Evolutionary conservation across 2,797 vertebrate species (phyloP).

Genomic region (Prunella strophiata): DNA sequence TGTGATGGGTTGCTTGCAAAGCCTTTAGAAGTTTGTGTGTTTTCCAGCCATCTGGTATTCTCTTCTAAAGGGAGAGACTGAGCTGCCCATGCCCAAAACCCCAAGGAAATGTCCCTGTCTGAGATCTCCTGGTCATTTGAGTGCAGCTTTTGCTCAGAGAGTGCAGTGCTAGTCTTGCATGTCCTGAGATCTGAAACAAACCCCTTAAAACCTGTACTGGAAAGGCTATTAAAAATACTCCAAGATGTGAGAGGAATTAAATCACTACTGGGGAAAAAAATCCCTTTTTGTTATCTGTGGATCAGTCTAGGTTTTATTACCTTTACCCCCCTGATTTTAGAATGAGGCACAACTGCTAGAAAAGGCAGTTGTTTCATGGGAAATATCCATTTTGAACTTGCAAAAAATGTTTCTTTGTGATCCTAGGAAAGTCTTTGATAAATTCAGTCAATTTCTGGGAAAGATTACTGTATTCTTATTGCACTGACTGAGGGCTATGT

Average conservation of each 20-base stretch:
- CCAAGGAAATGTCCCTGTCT: neutral
- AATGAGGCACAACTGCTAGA: neutral
- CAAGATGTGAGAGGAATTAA: neutral
- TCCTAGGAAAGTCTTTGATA: neutral
- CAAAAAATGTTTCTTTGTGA: neutral
- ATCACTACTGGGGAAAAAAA: neutral
- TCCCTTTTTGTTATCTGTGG: neutral
- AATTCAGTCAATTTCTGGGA: neutral
- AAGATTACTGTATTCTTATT: neutral
- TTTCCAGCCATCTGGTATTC: neutral
- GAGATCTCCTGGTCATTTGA: neutral
- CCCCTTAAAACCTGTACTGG: neutral
- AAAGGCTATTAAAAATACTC: neutral
- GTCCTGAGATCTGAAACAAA: neutral
- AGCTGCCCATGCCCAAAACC: neutral
- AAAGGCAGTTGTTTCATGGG: neutral
- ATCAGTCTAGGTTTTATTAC: neutral
- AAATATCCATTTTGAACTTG: neutral
- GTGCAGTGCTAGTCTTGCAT: neutral
- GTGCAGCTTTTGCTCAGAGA: neutral
- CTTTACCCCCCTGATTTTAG: neutral
- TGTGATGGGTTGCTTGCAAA: neutral
- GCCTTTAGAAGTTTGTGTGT: neutral
- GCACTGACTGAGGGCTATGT: neutral
- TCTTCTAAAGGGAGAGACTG: neutral